Evolutionary conservation across 1,140 invertebrate genomes (phyloP), one percentile per base, ranked within the genome.

Genomic region (Tribolium castaneum): DNA sequence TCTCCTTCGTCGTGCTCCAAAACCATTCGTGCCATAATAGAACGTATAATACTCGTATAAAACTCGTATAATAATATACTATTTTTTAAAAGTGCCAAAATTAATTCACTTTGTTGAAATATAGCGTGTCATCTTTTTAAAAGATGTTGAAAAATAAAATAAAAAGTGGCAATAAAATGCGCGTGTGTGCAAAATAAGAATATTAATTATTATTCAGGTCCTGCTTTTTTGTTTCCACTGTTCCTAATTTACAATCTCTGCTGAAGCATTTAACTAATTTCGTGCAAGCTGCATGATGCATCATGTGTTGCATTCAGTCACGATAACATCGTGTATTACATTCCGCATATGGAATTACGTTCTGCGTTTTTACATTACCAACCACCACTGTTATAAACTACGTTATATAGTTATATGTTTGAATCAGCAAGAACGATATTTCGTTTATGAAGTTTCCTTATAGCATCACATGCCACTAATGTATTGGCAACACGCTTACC

Each of bases 401-500:
- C 16, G 52, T 13, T 56, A 22, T 56, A 39, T 39, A 39, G 39
- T 45, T 45, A 45, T 45, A 66, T 30, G 10, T 66, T 66, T 34
- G 59, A 16, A 66, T 35, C 25, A 66, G 30, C 25, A 66, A 12
- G 25, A 66, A 66, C 59, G 59, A 12, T 66, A 66, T 66, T 66
- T 35, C 59, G n/a, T 66, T 66, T 66, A 66, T 35, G 54, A 59
- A 59, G 54, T 59, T 59, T 22, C 54, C 54, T 59, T 25, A 66
- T 66, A 9, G 25, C 59, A 66, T 66, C 59, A 66, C 34, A 35
- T 34, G 59, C n/a, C 19, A 66, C 30, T 66, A 66, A 66, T 66
- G 59, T 66, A 66, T 66, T 66, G 59, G 59, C 59, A 66, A 66
- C 59, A 66, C 59, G 59, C 59, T 66, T 66, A 39, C 59, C 59